Percentiles rank a stretch among this genome's conserved stretches.
Conservation (phyloP, 2,797 vertebrate species). For the Anomalospiza imberbis region DNA sequence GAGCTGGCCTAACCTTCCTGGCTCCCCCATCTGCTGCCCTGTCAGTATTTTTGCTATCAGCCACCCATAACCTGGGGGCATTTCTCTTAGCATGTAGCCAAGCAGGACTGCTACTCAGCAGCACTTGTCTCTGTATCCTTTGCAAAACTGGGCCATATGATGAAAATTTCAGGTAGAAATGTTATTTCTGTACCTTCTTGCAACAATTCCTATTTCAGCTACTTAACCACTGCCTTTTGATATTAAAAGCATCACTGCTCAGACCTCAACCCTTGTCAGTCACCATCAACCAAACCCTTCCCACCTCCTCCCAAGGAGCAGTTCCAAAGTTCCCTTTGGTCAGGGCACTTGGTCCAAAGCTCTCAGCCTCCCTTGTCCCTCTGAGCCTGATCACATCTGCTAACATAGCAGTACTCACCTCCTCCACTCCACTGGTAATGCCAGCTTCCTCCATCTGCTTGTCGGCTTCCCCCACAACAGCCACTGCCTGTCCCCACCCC, state of each 20-base stretch:
- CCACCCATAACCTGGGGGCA: neutral
- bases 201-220: neutral
- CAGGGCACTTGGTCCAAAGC: neutral
- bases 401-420: rapidly evolving
- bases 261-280: neutral
- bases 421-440: neutral
- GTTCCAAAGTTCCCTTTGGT: neutral
- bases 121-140: neutral
- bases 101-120: neutral
- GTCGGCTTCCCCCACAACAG: neutral
- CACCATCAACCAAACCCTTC: neutral
- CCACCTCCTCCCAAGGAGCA: neutral
- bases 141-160: neutral
- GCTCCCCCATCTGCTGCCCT: neutral
- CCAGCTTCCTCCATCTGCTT: neutral
- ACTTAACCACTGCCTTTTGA: neutral
- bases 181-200: neutral
- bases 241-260: neutral
- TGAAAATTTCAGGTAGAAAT: neutral
- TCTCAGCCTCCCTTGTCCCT: neutral
- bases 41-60: neutral
- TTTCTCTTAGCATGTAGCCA: neutral
- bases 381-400: neutral
- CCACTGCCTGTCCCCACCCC: neutral
- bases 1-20: neutral